Conservation (phyloP, 2,113 vertebrate genomes). For the Vombatus ursinus region DNA sequence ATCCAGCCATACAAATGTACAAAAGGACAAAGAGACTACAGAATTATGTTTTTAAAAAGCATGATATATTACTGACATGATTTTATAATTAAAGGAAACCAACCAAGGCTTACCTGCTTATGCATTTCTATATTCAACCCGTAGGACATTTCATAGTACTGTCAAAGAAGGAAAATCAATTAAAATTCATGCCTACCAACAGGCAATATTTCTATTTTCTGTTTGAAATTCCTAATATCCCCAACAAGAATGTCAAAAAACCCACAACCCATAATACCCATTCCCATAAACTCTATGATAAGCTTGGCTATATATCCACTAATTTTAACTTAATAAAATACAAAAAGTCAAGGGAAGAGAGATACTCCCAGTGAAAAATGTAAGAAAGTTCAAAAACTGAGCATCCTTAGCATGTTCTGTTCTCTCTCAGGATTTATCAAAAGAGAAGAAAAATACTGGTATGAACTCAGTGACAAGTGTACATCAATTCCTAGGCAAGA, state of each 20-base stretch:
- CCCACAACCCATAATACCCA: slow-evolving; percentile 6
- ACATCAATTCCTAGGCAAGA: slow-evolving; percentile 49
- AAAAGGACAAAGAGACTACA: slow-evolving; percentile 62
- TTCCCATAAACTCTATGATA: neutral
- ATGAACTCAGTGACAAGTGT: slow-evolving; percentile 49
- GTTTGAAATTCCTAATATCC: slow-evolving; percentile 49
- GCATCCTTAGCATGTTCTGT: neutral
- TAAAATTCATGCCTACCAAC: slow-evolving; percentile 61
- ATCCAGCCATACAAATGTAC: slow-evolving; percentile 2
- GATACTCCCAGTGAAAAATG: slow-evolving; percentile 35
- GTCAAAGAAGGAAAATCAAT: slow-evolving; percentile 81
- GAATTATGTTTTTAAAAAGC: slow-evolving; percentile 42
- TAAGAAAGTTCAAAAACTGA: slow-evolving; percentile 51
- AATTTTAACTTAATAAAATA: slow-evolving; percentile 66
- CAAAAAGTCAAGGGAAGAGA: slow-evolving; percentile 36
- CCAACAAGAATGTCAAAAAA: slow-evolving; percentile 52
- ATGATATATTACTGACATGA: slow-evolving; percentile 51
- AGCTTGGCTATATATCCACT: slow-evolving; percentile 4
- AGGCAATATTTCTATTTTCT: slow-evolving; percentile 40
- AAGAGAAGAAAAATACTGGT: slow-evolving; percentile 32
- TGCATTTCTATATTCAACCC: slow-evolving; percentile 99
- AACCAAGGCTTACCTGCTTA: slow-evolving; percentile 91
- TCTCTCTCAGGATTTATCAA: neutral
- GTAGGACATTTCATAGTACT: slow-evolving; percentile 99
- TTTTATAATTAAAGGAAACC: slow-evolving; percentile 47